Base-by-base conservation (phyloP, 2,113 vertebrate genomes). In the Zosterops pallidus region DNA sequence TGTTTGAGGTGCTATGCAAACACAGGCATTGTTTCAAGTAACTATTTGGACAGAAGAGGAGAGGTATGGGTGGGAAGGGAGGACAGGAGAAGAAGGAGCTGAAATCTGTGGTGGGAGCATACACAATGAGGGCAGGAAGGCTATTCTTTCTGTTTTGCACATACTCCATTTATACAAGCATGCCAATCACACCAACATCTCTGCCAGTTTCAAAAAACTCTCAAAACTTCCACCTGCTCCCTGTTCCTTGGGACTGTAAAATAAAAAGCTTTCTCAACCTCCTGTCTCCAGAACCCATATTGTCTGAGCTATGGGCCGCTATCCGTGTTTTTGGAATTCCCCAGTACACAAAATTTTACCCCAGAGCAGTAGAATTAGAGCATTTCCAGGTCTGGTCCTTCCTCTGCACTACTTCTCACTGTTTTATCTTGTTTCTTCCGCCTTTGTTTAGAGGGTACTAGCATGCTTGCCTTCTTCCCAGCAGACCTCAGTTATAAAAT, bases 11-110 rank as follows among this genome's bases (percentile, higher is more conserved):
- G 6, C 33, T 80, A 0, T 12, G 11, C 57, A 64, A 60, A 50
- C 29, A 83, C 24, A 60, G 44, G 24, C 0, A 1, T 29, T 0
- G 0, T 83, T 69, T 2, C 0, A 5, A 72, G 24, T 31, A 77
- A 69, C 29, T 55, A 8, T 39, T 52, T 62, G 44, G 53, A 42
- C 44, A 64, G 59, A 68, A 71, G 26, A 52, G 0, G 1, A 49
- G 37, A 79, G 11, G 29, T 44, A 8, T 2, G 8, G 4, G 9
- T 49, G 42, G 31, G 29, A 89, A 64, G 22, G 29, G 6, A 77
- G n/a, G 20, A 31, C 15, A 17, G 22, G 23, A 76, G 55, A 68
- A 72, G 24, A 3, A 41, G 15, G 42, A 16, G 22, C 53, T 72
- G 63, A 21, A 41, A 71, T 59, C 5, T 26, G 9, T 5, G 7